These are phyloP conservation scores for Rhodinocichla rosea DNA, from an alignment of 2,113 vertebrate species.

Conservation along the genomic window DNA sequence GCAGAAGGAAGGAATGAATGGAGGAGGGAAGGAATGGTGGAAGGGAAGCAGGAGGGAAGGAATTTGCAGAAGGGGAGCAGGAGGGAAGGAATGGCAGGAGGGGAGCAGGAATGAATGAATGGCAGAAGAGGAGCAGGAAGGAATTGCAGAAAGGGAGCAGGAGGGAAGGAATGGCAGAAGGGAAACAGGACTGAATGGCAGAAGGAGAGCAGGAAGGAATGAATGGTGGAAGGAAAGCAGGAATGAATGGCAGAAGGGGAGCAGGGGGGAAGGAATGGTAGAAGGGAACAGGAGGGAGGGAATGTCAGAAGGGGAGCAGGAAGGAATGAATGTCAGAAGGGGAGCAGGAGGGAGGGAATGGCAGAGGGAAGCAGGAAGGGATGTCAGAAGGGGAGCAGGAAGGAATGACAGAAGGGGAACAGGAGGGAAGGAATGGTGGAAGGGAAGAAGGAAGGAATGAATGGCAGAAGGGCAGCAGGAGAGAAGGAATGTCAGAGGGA, in stretches of 20 bases:
- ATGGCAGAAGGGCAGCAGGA: not conserved
- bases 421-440: rapidly evolving
- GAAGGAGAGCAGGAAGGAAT: no score
- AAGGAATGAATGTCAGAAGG: rapidly evolving
- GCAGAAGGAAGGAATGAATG: no score
- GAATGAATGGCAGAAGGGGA: not conserved
- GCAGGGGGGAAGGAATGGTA: not conserved
- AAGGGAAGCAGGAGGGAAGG: not conserved
- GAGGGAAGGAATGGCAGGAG: not conserved
- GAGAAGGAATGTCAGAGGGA: rapidly evolving
- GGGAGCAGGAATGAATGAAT: no score
- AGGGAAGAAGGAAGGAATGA: not conserved
- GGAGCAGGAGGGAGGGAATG: not conserved
- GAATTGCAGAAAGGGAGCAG: rapidly evolving
- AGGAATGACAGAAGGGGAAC: rapidly evolving
- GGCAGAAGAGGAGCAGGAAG: rapidly evolving
- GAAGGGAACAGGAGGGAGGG: not conserved
- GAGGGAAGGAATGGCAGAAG: rapidly evolving
- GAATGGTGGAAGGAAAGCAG: not conserved
- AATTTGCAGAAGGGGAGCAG: not conserved
- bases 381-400: not conserved
- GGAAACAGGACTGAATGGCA: rapidly evolving
- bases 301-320: not conserved
- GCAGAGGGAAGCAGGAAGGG: rapidly evolving
- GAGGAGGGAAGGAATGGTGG: not conserved